phyloP scores from a whole-genome alignment of 1,140 invertebrate species.

The Portunus trituberculatus region DNA sequence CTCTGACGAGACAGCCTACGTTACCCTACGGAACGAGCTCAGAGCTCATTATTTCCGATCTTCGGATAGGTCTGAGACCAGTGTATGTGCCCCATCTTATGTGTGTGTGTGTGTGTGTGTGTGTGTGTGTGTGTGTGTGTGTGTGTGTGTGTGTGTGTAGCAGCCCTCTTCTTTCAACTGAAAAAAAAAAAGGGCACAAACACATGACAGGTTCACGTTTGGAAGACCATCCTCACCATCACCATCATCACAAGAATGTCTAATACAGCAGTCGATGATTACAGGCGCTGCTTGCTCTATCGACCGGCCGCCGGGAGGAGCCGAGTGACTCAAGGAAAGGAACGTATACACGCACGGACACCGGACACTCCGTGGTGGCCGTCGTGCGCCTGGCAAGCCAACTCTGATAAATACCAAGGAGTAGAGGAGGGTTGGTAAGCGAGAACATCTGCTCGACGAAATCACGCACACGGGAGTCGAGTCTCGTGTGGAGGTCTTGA shows the following conservation, averaged over 20 bases:
- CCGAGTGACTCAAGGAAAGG: background rate
- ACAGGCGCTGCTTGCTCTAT: background rate
- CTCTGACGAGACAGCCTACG: background rate
- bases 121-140: slow-evolving; percentile 25
- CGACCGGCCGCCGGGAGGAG: background rate
- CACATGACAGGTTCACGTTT: background rate
- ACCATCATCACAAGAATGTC: background rate
- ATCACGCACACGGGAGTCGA: too few species aligned
- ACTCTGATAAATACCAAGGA: background rate
- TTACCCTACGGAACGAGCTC: background rate
- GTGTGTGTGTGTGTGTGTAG: slow-evolving; percentile 9
- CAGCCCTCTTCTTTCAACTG: background rate
- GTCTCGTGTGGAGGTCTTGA: too few species aligned
- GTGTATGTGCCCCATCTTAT: background rate
- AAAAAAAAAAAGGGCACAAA: background rate
- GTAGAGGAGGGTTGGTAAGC: too few species aligned
- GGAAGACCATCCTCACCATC: background rate
- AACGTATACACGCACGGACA: background rate
- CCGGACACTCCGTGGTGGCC: background rate
- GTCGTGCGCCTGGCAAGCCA: background rate
- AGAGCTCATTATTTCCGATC: too few species aligned
- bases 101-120: too few species aligned
- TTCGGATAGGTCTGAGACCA: background rate
- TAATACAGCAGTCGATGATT: background rate
- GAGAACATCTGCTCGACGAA: too few species aligned